A percentile compares a stretch with the other conserved stretches of the same genome.
Conservation (phyloP, 2,797 vertebrate genomes). For the Microctenopoma lineatum region DNA sequence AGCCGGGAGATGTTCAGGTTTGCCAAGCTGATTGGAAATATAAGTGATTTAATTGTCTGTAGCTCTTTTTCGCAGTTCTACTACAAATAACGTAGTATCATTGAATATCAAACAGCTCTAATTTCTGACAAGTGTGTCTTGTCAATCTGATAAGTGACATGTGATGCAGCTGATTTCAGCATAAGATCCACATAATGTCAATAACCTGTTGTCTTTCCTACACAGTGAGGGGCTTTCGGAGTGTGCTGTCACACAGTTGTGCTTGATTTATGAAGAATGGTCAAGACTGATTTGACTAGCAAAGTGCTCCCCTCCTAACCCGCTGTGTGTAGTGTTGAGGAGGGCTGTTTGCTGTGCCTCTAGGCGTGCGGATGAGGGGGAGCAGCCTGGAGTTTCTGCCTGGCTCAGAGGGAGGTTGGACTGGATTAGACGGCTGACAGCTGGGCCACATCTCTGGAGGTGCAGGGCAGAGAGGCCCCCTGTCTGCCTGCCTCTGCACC, state of each 20-base stretch:
- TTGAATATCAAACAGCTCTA: neutral
- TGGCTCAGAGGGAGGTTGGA: slow-evolving; percentile 82
- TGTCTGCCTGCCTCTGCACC: slow-evolving; percentile 82
- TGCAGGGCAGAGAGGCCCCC: slow-evolving; percentile 76
- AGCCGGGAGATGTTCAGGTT: slow-evolving; percentile 39
- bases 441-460: slow-evolving; percentile 86
- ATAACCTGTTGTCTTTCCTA: slow-evolving; percentile 44
- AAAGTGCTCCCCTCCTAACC: slow-evolving; percentile 66
- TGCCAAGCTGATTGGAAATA: slow-evolving; percentile 35
- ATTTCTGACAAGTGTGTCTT: neutral
- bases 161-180: slow-evolving; percentile 7
- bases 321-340: slow-evolving; percentile 62
- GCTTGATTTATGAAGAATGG: slow-evolving; percentile 71
- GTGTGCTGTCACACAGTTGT: slow-evolving; percentile 25
- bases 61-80: neutral
- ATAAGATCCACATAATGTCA: neutral
- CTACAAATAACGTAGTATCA: neutral
- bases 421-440: slow-evolving; percentile 87
- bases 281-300: slow-evolving; percentile 73
- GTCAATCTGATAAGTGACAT: neutral
- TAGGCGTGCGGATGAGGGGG: slow-evolving; percentile 73
- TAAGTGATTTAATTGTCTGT: slow-evolving; percentile 19
- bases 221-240: slow-evolving; percentile 15
- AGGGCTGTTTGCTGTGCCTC: slow-evolving; percentile 75
- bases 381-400: slow-evolving; percentile 76